phyloP scores from a whole-genome alignment of 2,113 vertebrate genomes.

The Cacatua alba region DNA sequence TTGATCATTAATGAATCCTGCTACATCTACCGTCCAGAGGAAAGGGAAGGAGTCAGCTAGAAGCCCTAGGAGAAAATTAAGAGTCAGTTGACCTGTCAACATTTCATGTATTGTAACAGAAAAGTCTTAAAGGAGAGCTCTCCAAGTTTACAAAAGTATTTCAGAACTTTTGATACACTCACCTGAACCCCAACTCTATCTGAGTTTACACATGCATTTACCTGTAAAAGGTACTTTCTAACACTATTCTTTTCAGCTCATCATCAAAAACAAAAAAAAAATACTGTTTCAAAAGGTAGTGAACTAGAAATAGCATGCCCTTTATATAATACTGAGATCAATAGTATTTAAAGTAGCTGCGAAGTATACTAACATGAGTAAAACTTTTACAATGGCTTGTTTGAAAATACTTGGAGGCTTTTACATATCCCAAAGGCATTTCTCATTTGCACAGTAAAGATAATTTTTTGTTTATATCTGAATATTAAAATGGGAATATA shows the following conservation, averaged over 20 bases:
- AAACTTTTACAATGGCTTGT: conserved; percentile 69
- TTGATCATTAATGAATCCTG: neutral
- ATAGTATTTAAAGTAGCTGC: conserved; percentile 76
- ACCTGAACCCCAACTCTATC: neutral
- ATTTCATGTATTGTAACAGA: neutral
- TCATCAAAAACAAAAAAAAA: neutral
- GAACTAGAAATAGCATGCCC: conserved; percentile 64
- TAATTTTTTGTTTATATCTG: conserved; percentile 74
- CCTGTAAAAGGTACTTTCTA: conserved; percentile 10
- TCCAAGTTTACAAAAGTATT: neutral
- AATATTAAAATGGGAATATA: conserved; percentile 69
- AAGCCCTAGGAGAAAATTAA: neutral
- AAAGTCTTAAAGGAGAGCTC: neutral
- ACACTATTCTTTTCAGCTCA: neutral
- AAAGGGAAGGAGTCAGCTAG: neutral
- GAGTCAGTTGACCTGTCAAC: neutral
- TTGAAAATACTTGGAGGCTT: conserved; percentile 75
- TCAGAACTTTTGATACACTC: neutral
- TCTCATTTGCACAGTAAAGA: conserved; percentile 81
- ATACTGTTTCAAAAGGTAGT: conserved; percentile 41
- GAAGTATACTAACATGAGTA: conserved; percentile 59
- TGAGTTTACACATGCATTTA: neutral
- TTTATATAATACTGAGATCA: conserved; percentile 77
- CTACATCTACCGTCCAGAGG: neutral
- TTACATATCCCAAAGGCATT: conserved; percentile 73